A percentile compares a stretch with the other conserved stretches of the same genome.
Evolutionary conservation across 2,113 vertebrate species (phyloP).

Genomic region (Lutjanus erythropterus): DNA sequence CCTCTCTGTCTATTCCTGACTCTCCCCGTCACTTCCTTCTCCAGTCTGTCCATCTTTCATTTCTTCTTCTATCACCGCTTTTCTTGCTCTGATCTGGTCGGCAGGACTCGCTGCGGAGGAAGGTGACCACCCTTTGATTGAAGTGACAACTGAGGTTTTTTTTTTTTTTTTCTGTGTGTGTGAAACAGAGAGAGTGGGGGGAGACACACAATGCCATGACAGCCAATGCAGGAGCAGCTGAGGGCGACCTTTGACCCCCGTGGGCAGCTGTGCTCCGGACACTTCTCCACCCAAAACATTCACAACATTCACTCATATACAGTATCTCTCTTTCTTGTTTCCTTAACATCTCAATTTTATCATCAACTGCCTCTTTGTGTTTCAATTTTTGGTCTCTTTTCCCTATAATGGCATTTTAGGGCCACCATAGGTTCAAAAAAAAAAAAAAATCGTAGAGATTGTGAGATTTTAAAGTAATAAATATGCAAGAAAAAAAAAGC

Average conservation of each 20-base stretch:
- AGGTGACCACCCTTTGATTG: background rate
- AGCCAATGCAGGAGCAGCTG: conserved; percentile 15
- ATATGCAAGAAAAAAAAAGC: no score
- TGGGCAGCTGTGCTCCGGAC: conserved; percentile 43
- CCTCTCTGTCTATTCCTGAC: background rate
- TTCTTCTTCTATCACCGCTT: background rate
- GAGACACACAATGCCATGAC: conserved; percentile 28
- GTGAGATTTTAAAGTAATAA: no score
- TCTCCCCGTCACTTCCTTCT: conserved; percentile 2
- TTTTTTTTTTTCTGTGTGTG: conserved; percentile 4
- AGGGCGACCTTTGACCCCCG: conserved; percentile 57
- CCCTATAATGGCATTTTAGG: no score
- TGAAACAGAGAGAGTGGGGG: background rate
- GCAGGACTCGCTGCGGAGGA: background rate
- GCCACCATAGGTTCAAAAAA: no score
- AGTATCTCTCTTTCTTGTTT: background rate
- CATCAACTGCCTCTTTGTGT: no score
- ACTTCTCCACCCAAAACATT: background rate
- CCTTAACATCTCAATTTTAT: no score
- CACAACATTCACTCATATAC: background rate
- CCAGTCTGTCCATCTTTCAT: background rate
- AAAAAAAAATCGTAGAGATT: no score
- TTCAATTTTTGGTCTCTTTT: no score
- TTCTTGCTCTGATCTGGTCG: background rate
- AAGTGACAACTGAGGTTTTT: background rate